Base-by-base conservation (phyloP, 2,888 invertebrate species). In the Drosophila nigritarsus region DNA sequence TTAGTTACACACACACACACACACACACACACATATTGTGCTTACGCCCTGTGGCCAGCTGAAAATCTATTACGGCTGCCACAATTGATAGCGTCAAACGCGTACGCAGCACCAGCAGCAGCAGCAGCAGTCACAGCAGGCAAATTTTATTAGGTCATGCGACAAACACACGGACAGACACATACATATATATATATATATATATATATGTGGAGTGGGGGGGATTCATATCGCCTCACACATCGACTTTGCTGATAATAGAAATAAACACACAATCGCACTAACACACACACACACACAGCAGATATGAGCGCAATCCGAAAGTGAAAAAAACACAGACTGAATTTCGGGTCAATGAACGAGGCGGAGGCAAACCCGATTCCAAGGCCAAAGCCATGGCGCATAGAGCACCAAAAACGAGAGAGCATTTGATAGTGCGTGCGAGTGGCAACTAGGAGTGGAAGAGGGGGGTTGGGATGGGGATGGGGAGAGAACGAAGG, bases 321-420 rank as follows among this genome's bases (percentile, higher is more conserved):
- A 71, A 61, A 65, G 53, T 78, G 72, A 79, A 82, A 80, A 80
- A 74, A 73, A 81, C 59, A 79, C 74, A 65, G 65, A 55, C 38
- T 53, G 66, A 54, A 65, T 63, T 66, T 67, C 85, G 73, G 88
- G 90, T 88, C 88, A 88, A 90, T 90, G 88, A 88, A 88, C 88
- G 90, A 69, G 74, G 50, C 73, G 80, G 69, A 78, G 73, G 78
- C 84, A 82, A 76, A 87, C 79, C 89, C 90, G 70, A 83, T 90
- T 86, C 91, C 92, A 91, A 91, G 91, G 91, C 91, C 92, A 92
- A 90, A 91, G 90, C 90, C 90, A 84, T 72, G 80, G 63, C 80
- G 74, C 74, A 80, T 73, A 86, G 79, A 86, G 65, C 75, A 65
- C 54, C 62, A 73, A 68, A 56, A 48, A 38, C 63, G 50, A 70